Evolutionary conservation across 2,797 vertebrate species (phyloP), one percentile per base, ranked within the genome.

Genomic region (Borostomias antarcticus): DNA sequence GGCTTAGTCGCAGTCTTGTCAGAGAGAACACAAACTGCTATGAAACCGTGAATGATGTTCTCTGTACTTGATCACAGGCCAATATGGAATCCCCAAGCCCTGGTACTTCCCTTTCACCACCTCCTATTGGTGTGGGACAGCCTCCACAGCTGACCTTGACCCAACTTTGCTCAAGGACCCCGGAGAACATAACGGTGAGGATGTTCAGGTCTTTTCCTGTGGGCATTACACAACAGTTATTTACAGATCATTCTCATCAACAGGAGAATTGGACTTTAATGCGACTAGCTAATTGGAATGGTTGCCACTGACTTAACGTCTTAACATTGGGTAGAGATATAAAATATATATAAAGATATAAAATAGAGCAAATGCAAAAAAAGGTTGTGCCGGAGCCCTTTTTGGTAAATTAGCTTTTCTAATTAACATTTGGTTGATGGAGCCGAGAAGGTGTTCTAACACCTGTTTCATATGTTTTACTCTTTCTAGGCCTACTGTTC

Each of bases 61-160:
- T 73, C 33, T 11, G 2, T 1, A 3, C 69, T 77, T 78, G 51
- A 78, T 86, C 87, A 74, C 80, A 99, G 98, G 98, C 43, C 96
- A 99, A 66, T 99, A 94, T 62, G 96, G 98, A 40, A 96, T 99
- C 77, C 94, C 97, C 2, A 95, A 91, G 79, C 94, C 94, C 0
- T 99, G 96, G 95, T 97, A 97, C 81, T 99, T 98, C 66, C 96
- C 93, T 28, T 95, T 96, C 65, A 96, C 95, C 1, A 88, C 90
- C 17, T 95, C 95, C 0, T 97, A 97, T 64, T 98, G 97, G 97
- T 92, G 94, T 64, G 95, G 95, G 0, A 94, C 91, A 6, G 54
- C 89, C 47, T 59, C 82, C 1, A 81, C 74, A 28, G 25, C 64
- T 0, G 74, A 85, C 19, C 78, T 68, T 28, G 83, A 81, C 58